Conservation (phyloP, 2,888 invertebrate genomes). For the Nasonia oneida region DNA sequence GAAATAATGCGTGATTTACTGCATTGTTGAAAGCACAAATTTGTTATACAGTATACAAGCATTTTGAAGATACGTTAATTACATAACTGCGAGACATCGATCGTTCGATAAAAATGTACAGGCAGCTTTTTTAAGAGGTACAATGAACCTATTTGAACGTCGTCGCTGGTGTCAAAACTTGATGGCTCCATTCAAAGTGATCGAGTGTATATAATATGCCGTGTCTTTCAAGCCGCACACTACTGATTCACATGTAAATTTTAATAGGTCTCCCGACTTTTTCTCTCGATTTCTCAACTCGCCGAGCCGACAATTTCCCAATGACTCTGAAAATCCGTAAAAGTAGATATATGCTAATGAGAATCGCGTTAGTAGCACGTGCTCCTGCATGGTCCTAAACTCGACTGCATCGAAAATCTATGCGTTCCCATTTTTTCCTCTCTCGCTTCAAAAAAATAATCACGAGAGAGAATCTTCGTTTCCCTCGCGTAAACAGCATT, state of each 20-base stretch:
- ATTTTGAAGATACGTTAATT: not conserved
- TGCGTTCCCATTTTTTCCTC: not conserved
- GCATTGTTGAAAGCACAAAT: too few species aligned
- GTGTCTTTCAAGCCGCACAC: not conserved
- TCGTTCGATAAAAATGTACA: not conserved
- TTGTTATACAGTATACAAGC: not conserved
- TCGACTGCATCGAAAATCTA: not conserved
- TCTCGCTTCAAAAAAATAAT: too few species aligned
- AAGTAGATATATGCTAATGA: constrained; percentile 16
- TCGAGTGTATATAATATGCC: not conserved
- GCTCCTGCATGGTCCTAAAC: not conserved
- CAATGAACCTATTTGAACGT: not conserved
- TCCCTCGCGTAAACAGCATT: not conserved
- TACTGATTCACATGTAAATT: not conserved
- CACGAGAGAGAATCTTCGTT: not conserved
- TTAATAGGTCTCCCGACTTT: not conserved
- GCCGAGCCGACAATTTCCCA: not conserved
- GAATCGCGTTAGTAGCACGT: constrained; percentile 38
- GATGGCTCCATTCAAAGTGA: not conserved
- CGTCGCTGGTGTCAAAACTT: not conserved
- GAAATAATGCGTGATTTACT: too few species aligned
- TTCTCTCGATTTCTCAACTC: not conserved
- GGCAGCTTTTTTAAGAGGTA: not conserved
- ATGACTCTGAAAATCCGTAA: not conserved
- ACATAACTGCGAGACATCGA: not conserved